phyloP scores from a whole-genome alignment of 2,797 vertebrate genomes.

The Pseudochirops corinnae region DNA sequence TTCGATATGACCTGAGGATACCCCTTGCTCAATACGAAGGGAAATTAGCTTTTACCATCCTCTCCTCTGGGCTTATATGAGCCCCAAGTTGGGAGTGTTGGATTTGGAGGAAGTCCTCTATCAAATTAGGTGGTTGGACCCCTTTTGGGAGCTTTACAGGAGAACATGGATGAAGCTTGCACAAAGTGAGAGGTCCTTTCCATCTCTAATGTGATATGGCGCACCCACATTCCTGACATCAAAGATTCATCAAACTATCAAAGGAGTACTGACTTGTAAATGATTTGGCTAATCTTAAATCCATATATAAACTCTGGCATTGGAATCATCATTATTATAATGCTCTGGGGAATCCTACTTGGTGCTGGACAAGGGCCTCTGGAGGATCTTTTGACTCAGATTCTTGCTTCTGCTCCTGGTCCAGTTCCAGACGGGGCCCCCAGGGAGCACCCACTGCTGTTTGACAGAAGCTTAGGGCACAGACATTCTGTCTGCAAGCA shows the following conservation, averaged over 20 bases:
- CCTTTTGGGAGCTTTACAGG: not conserved
- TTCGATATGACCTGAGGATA: not conserved
- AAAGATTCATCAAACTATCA: not conserved
- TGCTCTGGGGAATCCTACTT: not conserved
- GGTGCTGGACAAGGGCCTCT: not conserved
- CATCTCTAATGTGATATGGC: not conserved
- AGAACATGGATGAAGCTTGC: not conserved
- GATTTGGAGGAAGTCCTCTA: not conserved
- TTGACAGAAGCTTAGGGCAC: not conserved
- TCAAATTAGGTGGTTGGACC: not conserved
- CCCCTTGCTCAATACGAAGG: not conserved
- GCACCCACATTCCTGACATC: not conserved
- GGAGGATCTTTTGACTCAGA: not conserved
- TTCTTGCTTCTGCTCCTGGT: not conserved
- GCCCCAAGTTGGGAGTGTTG: not conserved
- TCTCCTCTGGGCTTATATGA: not conserved
- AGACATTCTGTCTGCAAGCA: not conserved
- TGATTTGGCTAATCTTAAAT: not conserved
- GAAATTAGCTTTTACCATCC: not conserved
- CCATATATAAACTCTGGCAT: not conserved
- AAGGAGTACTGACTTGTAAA: not conserved
- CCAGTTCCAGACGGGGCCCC: not conserved
- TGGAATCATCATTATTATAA: not conserved
- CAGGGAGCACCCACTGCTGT: not conserved
- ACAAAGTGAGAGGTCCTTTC: not conserved